Evolutionary conservation across 2,888 invertebrate genomes (phyloP).

Genomic region (Parnassius smintheus): DNA sequence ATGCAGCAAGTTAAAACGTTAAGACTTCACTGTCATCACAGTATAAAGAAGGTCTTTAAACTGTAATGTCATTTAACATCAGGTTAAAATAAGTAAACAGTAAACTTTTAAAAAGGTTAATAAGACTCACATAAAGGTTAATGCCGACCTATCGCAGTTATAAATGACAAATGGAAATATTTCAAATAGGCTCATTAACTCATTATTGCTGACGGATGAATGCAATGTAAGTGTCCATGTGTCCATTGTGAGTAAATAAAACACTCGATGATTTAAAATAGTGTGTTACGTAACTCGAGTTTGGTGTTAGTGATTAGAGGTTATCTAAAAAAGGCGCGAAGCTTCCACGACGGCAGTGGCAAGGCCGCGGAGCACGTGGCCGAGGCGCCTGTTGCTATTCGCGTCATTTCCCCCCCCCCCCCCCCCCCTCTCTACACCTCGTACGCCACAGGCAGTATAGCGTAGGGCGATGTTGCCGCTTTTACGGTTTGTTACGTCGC

Average conservation of each 20-base stretch:
- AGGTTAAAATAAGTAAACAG: background rate
- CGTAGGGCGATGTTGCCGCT: conserved; percentile 68
- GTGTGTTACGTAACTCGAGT: conserved; percentile 43
- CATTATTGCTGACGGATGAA: background rate
- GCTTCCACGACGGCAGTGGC: conserved; percentile 64
- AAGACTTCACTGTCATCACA: background rate
- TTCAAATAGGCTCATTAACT: background rate
- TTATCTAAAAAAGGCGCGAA: conserved; percentile 74
- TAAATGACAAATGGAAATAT: background rate
- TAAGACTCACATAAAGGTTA: background rate
- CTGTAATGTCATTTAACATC: background rate
- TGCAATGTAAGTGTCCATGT: background rate
- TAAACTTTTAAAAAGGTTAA: background rate
- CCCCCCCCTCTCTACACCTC: conserved; percentile 37
- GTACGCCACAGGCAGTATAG: conserved; percentile 30
- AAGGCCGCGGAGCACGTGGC: conserved; percentile 76
- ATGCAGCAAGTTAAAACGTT: background rate
- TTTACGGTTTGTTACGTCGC: conserved; percentile 34
- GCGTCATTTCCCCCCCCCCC: conserved; percentile 36
- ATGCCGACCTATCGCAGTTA: background rate
- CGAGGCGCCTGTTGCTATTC: conserved; percentile 73
- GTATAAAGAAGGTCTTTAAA: no score
- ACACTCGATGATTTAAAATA: conserved; percentile 12
- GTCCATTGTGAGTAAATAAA: background rate
- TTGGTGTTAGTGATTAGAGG: conserved; percentile 53